A percentile compares a stretch with the other conserved stretches of the same genome.
Conservation (phyloP, 2,888 invertebrate genomes). For the Pyralis farinalis region DNA sequence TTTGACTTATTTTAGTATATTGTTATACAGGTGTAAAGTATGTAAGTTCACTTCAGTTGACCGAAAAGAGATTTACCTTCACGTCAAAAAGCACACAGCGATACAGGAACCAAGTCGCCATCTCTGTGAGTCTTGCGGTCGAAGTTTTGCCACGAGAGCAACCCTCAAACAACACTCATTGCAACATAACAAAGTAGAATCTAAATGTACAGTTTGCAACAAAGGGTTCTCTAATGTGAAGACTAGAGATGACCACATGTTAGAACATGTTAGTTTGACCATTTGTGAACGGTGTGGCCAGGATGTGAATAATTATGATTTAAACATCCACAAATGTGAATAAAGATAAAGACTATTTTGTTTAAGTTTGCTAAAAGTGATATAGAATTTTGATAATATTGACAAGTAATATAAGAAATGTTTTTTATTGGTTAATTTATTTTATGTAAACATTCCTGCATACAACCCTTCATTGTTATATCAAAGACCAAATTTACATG, state of each 20-base stretch:
- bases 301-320: slow-evolving; percentile 38
- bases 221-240: slow-evolving; percentile 37
- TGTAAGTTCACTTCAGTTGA: slow-evolving; percentile 80
- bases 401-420: no score
- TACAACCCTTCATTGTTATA: no score
- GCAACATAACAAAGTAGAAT: slow-evolving; percentile 34
- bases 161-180: slow-evolving; percentile 50
- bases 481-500: no score
- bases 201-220: slow-evolving; percentile 45
- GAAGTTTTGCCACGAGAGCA: slow-evolving; percentile 53
- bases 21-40: slow-evolving; percentile 73
- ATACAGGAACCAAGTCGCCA: slow-evolving; percentile 40
- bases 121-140: slow-evolving; percentile 68
- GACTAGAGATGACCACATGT: slow-evolving; percentile 38
- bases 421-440: no score
- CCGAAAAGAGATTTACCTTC: slow-evolving; percentile 79
- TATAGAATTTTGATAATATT: no score
- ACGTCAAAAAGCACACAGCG: slow-evolving; percentile 75
- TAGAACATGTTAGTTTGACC: slow-evolving; percentile 43
- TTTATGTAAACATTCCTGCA: no score
- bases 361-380: no score
- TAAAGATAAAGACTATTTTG: no score
- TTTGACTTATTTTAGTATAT: neutral
- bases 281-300: slow-evolving; percentile 70
- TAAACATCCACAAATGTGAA: slow-evolving; percentile 42